Conservation (phyloP, 2,888 invertebrate genomes). For the Malthinus seriepunctatus region DNA sequence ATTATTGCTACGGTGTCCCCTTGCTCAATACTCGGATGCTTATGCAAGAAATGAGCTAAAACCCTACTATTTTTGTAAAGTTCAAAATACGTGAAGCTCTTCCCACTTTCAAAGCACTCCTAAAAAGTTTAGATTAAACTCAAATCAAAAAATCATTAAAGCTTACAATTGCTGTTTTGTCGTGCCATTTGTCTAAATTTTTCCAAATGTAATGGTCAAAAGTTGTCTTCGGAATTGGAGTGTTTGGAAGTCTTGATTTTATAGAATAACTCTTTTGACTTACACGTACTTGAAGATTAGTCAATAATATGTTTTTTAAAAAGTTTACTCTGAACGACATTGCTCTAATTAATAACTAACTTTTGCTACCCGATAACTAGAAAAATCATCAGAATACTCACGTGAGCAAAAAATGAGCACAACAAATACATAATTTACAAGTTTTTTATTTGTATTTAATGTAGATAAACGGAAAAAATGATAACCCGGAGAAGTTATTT, state of each 20-base stretch:
- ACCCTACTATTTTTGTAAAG: slow-evolving; percentile 63
- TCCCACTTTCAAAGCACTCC: slow-evolving; percentile 71
- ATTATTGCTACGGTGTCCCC: slow-evolving; percentile 72
- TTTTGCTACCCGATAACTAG: too few relatives aligned
- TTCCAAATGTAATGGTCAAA: slow-evolving; percentile 1
- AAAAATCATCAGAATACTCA: too few relatives aligned
- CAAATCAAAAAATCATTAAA: neutral
- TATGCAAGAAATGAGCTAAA: slow-evolving; percentile 58
- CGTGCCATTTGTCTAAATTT: slow-evolving; percentile 7
- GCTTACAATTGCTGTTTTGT: slow-evolving; percentile 9
- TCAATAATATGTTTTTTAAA: too few relatives aligned
- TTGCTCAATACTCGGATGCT: slow-evolving; percentile 62
- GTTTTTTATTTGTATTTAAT: too few relatives aligned
- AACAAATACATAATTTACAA: too few relatives aligned
- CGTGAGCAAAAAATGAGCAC: too few relatives aligned
- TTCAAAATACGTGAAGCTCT: slow-evolving; percentile 70
- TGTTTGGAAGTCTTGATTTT: neutral
- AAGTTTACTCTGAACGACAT: too few relatives aligned
- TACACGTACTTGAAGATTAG: neutral
- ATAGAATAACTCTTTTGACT: neutral
- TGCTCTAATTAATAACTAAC: too few relatives aligned
- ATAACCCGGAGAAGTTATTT: too few relatives aligned
- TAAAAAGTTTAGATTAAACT: slow-evolving; percentile 46
- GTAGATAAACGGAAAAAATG: too few relatives aligned
- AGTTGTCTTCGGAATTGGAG: neutral